Base-by-base conservation (phyloP, 2,113 vertebrate genomes). In the Oreotrochilus melanogaster region DNA sequence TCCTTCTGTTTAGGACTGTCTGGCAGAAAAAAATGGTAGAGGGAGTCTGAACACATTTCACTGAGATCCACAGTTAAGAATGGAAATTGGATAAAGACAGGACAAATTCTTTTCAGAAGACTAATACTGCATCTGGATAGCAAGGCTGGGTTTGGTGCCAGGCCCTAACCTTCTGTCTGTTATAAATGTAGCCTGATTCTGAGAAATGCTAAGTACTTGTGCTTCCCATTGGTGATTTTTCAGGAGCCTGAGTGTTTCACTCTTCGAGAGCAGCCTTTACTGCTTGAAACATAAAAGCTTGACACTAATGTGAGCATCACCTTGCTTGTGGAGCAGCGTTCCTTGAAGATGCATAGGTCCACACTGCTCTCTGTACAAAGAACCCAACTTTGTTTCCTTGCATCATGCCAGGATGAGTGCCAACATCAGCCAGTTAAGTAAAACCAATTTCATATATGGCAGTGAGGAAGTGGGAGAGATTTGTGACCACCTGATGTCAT, bases 21-120 rank as follows among this genome's bases (percentile, higher is more conserved):
- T 89, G 84, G 31, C 70, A 93, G 61, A 78, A 80, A 57, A 71
- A 86, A 70, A 80, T 39, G 33, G 12, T 30, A 85, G 53, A 61
- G 31, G 43, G 67, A 79, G 27, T 89, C 95, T 78, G 65, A 95
- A 86, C 15, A 58, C 37, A 62, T 78, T 90, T 90, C 58, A 30
- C 56, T 66, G 71, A 62, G 56, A 75, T 42, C 42, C 47, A 10
- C 65, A 69, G 76, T 92, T 89, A 91, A 88, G 94, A 93, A 89
- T 91, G 94, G 89, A 97, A 96, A 93, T 81, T 95, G 91, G 86
- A 95, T 92, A 82, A 96, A 94, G 57, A 72, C 65, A 35, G 78
- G 81, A 91, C 61, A 96, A 94, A 94, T 96, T 95, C 93, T 95
- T 95, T 81, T 87, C 56, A 78, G 87, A 96, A 89, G 81, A 95